Base-by-base conservation (phyloP, 2,888 invertebrate species). In the Biston betularia region DNA sequence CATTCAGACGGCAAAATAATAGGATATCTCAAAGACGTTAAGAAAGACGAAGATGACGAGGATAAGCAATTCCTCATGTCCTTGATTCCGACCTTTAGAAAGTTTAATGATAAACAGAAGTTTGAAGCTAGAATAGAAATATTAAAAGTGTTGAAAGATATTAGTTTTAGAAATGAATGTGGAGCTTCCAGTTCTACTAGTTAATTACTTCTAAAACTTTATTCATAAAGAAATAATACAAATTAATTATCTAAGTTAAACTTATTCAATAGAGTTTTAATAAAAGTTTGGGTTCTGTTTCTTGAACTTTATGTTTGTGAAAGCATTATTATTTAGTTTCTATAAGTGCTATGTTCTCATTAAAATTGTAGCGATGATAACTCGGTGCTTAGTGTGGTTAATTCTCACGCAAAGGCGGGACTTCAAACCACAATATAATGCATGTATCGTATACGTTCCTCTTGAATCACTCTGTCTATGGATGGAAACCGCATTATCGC, bases 51-150 rank as follows among this genome's bases (percentile, higher is more conserved):
- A 59, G 80, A 79, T 42, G 87, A 89, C 38, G 86, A 86, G 34
- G 89, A 89, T 38, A 84, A 80, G 35, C 87, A 88, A 56, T 89
- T 89, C 44, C 79, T 87, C 68, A 42, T 89, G 15, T 89, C 89
- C 0, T 63, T 89, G 10, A 79, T 89, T 40, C 86, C 87, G 0
- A 82, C 83, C 60, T 86, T 89, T 65, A 84, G 81, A 62, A 86
- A 85, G 58, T 65, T 89, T 1, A 77, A 75, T 12, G 80, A 80
- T 15, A 84, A 78, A 50, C 82, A 85, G 66, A 89, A 86, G 71
- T 84, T 87, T 67, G 85, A 86, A 62, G 89, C 88, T 0, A 84
- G 81, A 44, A 89, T 89, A 62, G 85, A 83, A 69, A 84, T 89
- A 55, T 73, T 89, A 40, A 85, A 84, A 59, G 79, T 85, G 3